Conservation (phyloP, 2,113 vertebrate genomes). For the Syngnathus typhle region DNA sequence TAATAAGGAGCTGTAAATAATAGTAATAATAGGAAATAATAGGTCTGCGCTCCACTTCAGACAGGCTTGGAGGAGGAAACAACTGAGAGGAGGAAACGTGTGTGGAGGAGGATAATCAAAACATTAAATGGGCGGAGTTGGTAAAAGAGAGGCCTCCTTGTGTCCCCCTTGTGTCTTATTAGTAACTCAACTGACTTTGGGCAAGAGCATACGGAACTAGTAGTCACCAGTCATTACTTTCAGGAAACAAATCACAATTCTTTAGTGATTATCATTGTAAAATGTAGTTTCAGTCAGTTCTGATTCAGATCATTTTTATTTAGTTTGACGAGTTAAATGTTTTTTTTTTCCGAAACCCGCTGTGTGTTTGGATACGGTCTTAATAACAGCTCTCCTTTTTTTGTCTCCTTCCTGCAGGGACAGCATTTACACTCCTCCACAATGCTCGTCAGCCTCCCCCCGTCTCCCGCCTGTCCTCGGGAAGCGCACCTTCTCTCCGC, state of each 20-base stretch:
- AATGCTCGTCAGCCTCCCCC: conserved; percentile 76
- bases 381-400: not conserved
- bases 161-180: too few species aligned
- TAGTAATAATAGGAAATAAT: conserved; percentile 48
- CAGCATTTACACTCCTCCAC: conserved; percentile 71
- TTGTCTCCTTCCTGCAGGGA: conserved; percentile 54
- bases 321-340: too few species aligned
- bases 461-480: conserved; percentile 64
- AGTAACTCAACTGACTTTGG: too few species aligned
- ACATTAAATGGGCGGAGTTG: not conserved
- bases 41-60: conserved; percentile 43
- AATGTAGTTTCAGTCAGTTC: too few species aligned
- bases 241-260: too few species aligned
- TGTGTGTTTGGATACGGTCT: not conserved
- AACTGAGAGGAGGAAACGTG: conserved; percentile 11
- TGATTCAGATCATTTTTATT: too few species aligned
- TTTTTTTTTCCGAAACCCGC: too few species aligned
- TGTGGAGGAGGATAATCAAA: conserved; percentile 16
- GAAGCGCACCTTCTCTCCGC: conserved; percentile 53
- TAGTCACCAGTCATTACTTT: too few species aligned
- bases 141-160: not conserved
- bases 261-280: too few species aligned
- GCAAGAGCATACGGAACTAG: too few species aligned
- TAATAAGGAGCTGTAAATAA: conserved; percentile 67
- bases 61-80: conserved; percentile 25